phyloP scores from a whole-genome alignment of 2,888 invertebrate genomes.

The Lycocerus yunnanus region DNA sequence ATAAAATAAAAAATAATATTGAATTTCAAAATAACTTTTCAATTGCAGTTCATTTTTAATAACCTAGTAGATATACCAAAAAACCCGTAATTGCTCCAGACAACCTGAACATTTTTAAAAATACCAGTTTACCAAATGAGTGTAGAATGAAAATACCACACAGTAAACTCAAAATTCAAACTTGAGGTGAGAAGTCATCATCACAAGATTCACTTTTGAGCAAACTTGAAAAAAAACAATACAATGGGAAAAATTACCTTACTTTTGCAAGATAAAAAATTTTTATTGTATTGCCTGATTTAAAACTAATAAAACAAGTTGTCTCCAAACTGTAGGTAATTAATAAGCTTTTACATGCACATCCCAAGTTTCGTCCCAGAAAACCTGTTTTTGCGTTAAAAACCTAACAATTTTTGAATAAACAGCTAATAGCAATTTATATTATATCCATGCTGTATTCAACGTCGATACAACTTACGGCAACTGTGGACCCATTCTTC shows the following conservation, averaged over 20 bases:
- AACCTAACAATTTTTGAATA: slow-evolving; percentile 5
- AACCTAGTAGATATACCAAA: background rate
- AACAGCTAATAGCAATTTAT: slow-evolving; percentile 22
- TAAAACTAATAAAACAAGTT: background rate
- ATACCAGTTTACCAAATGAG: background rate
- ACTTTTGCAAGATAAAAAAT: background rate
- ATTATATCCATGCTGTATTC: slow-evolving; percentile 26
- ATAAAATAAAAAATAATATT: background rate
- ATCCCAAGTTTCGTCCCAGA: slow-evolving; percentile 28
- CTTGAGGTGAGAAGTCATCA: background rate
- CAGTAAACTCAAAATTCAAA: background rate
- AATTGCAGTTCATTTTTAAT: background rate
- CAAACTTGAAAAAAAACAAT: background rate
- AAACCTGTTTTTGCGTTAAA: slow-evolving; percentile 20
- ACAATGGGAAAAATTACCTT: background rate
- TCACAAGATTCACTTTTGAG: background rate
- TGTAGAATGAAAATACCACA: background rate
- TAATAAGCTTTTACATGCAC: slow-evolving; percentile 15
- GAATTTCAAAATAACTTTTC: background rate
- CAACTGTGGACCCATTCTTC: slow-evolving; percentile 97
- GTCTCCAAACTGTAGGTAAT: background rate
- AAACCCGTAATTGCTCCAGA: background rate
- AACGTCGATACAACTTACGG: slow-evolving; percentile 70
- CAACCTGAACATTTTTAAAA: slow-evolving; percentile 17
- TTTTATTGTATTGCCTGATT: background rate